These are phyloP conservation scores for Metallyticus violacea DNA, from an alignment of 2,888 invertebrate genomes.

Conservation along the genomic window DNA sequence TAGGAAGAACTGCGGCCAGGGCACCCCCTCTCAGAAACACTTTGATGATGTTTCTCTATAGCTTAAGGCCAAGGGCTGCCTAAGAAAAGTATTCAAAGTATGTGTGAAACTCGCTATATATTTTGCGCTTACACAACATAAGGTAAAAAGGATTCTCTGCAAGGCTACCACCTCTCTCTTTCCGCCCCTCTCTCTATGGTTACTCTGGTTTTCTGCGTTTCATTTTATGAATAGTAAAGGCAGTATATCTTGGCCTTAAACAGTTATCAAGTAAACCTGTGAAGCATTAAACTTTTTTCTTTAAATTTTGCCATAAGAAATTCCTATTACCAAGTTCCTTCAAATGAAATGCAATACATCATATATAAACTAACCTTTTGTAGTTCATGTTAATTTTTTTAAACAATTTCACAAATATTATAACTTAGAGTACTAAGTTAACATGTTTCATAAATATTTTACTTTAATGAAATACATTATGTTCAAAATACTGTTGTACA, in stretches of 20 bases:
- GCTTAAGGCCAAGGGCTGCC: neutral
- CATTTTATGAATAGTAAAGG: too few relatives aligned
- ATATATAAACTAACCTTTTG: too few relatives aligned
- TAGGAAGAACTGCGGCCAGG: neutral
- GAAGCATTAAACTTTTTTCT: neutral
- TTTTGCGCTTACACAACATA: neutral
- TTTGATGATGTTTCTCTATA: neutral
- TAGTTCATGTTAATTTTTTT: too few relatives aligned
- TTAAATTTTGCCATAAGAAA: too few relatives aligned
- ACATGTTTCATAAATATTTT: too few relatives aligned
- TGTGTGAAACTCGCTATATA: neutral
- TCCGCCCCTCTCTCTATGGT: too few relatives aligned
- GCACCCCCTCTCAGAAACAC: neutral
- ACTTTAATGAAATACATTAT: too few relatives aligned
- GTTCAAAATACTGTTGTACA: too few relatives aligned
- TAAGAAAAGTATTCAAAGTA: neutral
- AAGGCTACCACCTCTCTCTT: neutral
- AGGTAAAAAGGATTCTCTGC: neutral
- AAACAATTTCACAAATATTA: too few relatives aligned
- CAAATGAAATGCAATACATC: too few relatives aligned
- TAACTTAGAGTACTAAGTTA: too few relatives aligned
- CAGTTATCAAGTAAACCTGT: neutral
- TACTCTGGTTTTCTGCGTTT: neutral
- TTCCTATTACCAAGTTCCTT: too few relatives aligned
- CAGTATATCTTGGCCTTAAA: neutral